A percentile compares a stretch with the other conserved stretches of the same genome.
Conservation (phyloP, 2,797 vertebrate genomes). For the Tolypeutes matacus region DNA sequence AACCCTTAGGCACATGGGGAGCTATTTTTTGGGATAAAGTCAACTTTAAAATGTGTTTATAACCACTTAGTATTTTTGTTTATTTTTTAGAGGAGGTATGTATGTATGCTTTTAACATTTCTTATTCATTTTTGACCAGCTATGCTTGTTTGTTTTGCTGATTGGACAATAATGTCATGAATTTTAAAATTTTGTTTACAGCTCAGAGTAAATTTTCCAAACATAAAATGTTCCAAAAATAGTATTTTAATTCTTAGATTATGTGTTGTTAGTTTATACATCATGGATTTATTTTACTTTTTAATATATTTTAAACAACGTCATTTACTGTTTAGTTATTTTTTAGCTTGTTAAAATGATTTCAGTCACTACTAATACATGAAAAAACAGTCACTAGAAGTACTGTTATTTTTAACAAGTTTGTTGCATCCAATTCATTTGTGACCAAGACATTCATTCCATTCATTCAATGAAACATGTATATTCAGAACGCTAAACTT, state of each 20-base stretch:
- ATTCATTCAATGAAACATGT: neutral
- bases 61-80: constrained; percentile 14
- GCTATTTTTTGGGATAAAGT: neutral
- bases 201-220: constrained; percentile 52
- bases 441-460: neutral
- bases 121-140: constrained; percentile 19
- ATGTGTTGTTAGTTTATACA: constrained; percentile 12
- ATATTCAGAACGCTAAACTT: neutral
- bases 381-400: constrained; percentile 38
- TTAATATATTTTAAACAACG: constrained; percentile 44
- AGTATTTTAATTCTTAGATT: constrained; percentile 44
- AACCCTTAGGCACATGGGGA: too few species aligned
- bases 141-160: constrained; percentile 3
- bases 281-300: neutral
- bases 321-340: neutral
- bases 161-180: constrained; percentile 34
- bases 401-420: neutral
- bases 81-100: neutral
- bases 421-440: neutral
- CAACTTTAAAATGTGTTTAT: neutral
- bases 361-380: neutral
- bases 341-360: constrained; percentile 58
- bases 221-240: constrained; percentile 28
- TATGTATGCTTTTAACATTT: neutral
- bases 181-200: constrained; percentile 38